Conservation (phyloP, 2,888 invertebrate genomes). For the Mayetiola destructor region DNA sequence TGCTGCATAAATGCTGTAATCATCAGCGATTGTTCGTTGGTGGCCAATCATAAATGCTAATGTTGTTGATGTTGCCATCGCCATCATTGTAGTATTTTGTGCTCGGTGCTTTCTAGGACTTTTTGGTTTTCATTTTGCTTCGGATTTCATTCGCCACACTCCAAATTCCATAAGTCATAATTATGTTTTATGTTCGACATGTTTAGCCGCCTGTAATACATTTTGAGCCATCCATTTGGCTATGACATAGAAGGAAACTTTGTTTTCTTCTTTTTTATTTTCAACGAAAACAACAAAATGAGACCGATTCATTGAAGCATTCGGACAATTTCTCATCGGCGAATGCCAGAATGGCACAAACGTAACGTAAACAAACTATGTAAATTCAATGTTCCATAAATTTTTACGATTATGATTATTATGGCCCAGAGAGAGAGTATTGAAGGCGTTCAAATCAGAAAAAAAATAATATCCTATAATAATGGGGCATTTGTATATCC, state of each 20-base stretch:
- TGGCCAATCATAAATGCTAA: too few relatives aligned
- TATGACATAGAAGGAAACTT: too few relatives aligned
- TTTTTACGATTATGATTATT: conserved; percentile 12
- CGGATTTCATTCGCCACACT: background rate
- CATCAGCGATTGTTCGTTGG: too few relatives aligned
- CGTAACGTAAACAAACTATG: conserved; percentile 6
- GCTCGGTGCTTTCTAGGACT: background rate
- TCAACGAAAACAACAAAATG: background rate
- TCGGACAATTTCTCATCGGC: too few relatives aligned
- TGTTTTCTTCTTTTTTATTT: background rate
- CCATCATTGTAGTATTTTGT: background rate
- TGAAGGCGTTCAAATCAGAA: too few relatives aligned
- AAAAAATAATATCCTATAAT: background rate
- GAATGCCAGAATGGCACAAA: background rate
- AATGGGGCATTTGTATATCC: too few relatives aligned
- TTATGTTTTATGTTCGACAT: conserved; percentile 7
- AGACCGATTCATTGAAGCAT: too few relatives aligned
- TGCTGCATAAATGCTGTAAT: too few relatives aligned
- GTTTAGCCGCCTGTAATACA: background rate
- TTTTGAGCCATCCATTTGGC: conserved; percentile 5
- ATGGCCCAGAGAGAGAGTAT: background rate
- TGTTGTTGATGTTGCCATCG: background rate
- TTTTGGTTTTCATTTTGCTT: background rate
- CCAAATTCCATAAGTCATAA: background rate
- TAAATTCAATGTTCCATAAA: conserved; percentile 4